Evolutionary conservation across 2,113 vertebrate species (phyloP), one percentile per base, ranked within the genome.

Genomic region (Mesitornis unicolor): DNA sequence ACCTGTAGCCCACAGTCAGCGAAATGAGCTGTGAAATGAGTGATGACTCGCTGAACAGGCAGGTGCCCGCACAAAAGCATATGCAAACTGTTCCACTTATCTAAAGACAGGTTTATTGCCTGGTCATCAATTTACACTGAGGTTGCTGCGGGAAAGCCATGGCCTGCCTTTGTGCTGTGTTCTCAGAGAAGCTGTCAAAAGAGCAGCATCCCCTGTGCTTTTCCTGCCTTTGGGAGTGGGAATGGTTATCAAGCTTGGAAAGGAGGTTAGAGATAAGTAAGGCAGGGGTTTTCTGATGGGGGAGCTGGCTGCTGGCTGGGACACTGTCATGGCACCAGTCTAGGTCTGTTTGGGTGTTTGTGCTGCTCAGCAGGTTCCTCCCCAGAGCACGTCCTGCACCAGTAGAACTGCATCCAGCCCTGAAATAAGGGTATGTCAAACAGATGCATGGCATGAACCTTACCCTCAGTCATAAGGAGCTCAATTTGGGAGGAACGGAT

Each of bases 1-100:
- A 83, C 87, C 70, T 50, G 78, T 16, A 91, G 92, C 50, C 92
- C 84, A 85, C 69, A 91, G 95, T 84, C 93, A 95, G 85, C 9
- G 31, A 96, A 97, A 96, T 76, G 90, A 94, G 92, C 96, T 96
- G 96, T 96, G 90, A 87, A 93, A 89, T 94, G 95, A 96, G 88
- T 26, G 93, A 90, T 96, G 96, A 95, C 79, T 90, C n/a, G 60
- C 76, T 50, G 73, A 96, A 75, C 92, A 93, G 90, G 96, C 92
- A 96, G 93, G 96, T 96, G 96, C 92, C 87, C 0, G 60, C 83
- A 90, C 82, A 90, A 74, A 95, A 84, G 85, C 71, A 5, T 70
- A 88, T 92, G 87, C 87, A 96, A 95, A 94, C 76, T 36, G 63
- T 9, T 86, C 88, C 68, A 26, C 87, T 96, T 92, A 93, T 93